A percentile compares a stretch with the other conserved stretches of the same genome.
These are phyloP conservation scores for Oryzias sinensis DNA, from an alignment of 2,797 vertebrate genomes.

Conservation along the genomic window DNA sequence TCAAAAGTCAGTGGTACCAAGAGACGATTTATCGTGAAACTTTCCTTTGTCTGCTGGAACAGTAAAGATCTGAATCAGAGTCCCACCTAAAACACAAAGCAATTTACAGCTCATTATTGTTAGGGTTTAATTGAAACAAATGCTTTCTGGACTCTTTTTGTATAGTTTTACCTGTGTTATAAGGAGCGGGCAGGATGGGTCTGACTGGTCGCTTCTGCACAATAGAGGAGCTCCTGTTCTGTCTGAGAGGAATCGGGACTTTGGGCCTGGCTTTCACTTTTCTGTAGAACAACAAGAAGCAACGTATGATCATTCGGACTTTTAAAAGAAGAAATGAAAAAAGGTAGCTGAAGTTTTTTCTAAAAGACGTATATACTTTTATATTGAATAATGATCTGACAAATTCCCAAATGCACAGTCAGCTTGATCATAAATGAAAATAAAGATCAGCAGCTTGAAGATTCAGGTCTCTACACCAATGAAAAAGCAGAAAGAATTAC, in stretches of 20 bases:
- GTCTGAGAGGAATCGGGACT: constrained; percentile 9
- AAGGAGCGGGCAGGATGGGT: constrained; percentile 69
- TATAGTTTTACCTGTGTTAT: constrained; percentile 48
- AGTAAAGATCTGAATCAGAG: constrained; percentile 65
- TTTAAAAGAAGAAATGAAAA: too few relatives aligned
- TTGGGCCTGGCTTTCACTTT: constrained; percentile 23
- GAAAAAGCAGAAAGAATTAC: constrained; percentile 8
- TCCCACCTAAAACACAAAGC: constrained; percentile 47
- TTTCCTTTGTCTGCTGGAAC: constrained; percentile 58
- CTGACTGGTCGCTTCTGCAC: constrained; percentile 61
- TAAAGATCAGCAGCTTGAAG: not conserved
- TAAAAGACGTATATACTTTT: too few relatives aligned
- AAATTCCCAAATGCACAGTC: not conserved
- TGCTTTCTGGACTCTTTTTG: not conserved
- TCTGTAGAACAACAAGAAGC: constrained; percentile 30
- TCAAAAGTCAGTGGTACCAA: constrained; percentile 39
- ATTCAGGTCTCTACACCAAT: not conserved
- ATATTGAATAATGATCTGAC: not conserved
- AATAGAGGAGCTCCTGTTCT: constrained; percentile 11
- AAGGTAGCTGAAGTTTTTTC: too few relatives aligned
- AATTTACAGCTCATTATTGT: not conserved
- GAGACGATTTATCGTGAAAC: constrained; percentile 27
- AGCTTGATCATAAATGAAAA: not conserved
- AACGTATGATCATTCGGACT: too few relatives aligned
- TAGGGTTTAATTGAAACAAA: not conserved